Evolutionary conservation across 2,113 vertebrate genomes (phyloP).

Genomic region (Accipiter cooperii): DNA sequence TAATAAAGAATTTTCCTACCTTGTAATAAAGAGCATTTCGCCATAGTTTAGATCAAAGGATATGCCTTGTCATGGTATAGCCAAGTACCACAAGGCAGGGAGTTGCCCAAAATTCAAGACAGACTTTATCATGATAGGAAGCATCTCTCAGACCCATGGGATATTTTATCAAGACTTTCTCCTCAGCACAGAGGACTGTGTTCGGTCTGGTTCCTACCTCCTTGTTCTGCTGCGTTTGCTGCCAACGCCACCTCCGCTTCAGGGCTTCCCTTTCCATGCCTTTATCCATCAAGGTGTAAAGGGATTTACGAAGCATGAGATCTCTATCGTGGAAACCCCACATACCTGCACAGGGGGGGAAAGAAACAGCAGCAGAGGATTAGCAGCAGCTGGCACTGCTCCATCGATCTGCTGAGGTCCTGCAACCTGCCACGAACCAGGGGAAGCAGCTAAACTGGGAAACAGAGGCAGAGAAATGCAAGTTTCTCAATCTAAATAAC

Average conservation of each 20-base stretch:
- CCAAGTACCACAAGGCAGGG: no score
- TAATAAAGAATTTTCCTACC: background rate
- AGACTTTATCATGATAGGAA: rapidly evolving
- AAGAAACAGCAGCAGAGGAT: background rate
- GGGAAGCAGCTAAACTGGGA: rapidly evolving
- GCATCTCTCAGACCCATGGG: background rate
- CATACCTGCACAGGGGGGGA: constrained; percentile 78
- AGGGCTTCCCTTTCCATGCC: constrained; percentile 86
- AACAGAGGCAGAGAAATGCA: background rate
- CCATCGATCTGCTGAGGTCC: background rate
- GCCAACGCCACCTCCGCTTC: constrained; percentile 92
- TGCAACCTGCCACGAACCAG: rapidly evolving
- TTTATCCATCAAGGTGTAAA: constrained; percentile 90
- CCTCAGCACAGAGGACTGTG: rapidly evolving
- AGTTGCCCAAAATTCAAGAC: background rate
- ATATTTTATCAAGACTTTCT: rapidly evolving
- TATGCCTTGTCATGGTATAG: rapidly evolving
- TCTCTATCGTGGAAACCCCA: constrained; percentile 98
- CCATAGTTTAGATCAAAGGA: background rate
- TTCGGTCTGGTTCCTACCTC: constrained; percentile 72
- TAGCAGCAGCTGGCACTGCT: background rate
- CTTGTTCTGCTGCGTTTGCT: constrained; percentile 97
- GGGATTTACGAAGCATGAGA: constrained; percentile 88
- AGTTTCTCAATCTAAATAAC: rapidly evolving
- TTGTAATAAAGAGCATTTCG: background rate